Evolutionary conservation across 2,888 invertebrate species (phyloP).

Genomic region (Drosophila mimetica): DNA sequence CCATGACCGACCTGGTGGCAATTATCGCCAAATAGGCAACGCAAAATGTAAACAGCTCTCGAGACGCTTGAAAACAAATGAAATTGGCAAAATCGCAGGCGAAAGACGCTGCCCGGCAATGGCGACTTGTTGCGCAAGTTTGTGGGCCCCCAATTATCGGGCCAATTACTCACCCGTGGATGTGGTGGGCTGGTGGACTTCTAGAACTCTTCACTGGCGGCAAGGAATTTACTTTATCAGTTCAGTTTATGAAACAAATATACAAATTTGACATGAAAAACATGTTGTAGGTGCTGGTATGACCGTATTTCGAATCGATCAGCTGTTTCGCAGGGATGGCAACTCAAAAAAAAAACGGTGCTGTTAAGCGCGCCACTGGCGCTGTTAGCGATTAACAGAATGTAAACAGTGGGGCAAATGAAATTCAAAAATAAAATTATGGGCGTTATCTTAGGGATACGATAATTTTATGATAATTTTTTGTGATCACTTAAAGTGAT

Average conservation of each 20-base stretch:
- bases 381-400: conserved; percentile 1
- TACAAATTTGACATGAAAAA: conserved; percentile 26
- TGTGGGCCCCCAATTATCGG: background rate
- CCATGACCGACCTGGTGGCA: background rate
- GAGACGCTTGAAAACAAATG: conserved; percentile 19
- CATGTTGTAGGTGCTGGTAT: conserved; percentile 42
- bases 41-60: conserved; percentile 16
- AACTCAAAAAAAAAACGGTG: background rate
- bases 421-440: background rate
- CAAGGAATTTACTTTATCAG: conserved; percentile 7
- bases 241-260: conserved; percentile 35
- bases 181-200: background rate
- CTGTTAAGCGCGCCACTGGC: conserved; percentile 14
- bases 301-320: conserved; percentile 25
- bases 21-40: conserved; percentile 5
- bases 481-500: no score
- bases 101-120: conserved; percentile 19
- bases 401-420: background rate
- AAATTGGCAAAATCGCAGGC: background rate
- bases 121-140: conserved; percentile 34
- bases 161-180: conserved; percentile 21
- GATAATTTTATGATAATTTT: no score
- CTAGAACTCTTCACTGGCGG: background rate
- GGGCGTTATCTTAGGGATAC: background rate
- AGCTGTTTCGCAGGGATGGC: conserved; percentile 18